Evolutionary conservation across 1,140 invertebrate genomes (phyloP), one percentile per base, ranked within the genome.

Genomic region (Atta colombica): DNA sequence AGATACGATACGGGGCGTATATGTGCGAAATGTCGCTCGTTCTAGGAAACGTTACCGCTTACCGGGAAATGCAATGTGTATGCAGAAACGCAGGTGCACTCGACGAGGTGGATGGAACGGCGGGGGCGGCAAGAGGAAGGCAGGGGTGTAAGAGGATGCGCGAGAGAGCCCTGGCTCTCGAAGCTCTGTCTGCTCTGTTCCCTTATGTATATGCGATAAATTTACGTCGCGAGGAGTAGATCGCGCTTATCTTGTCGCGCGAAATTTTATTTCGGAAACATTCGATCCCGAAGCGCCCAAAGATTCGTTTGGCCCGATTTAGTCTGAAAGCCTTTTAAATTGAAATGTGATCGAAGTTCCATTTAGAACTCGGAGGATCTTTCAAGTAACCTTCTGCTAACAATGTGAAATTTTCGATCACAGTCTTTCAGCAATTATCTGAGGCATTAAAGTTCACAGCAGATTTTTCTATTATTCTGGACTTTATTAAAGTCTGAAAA

Each of bases 31-130:
- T 66, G 45, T 84, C 61, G 72, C 60, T 31, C 85, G 80, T 87
- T 74, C 65, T 75, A 10, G 21, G 66, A 69, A 45, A 90, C 85
- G 75, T 91, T 86, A 88, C 87, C 89, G 75, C 90, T 90, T 91
- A 91, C 81, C 86, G 12, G 85, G 85, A 85, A 74, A 84, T 85
- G 87, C 87, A 77, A 8, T 49, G 55, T 86, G 74, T 74, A 71
- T 81, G 72, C 65, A 82, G 72, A 90, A 74, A 87, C 88, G 88
- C 89, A 90, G 88, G 89, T 90, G 88, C 85, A 80, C 61, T 18
- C 39, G 77, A 35, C 51, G 25, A 72, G 51, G 49, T 28, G 71
- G 21, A 18, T 14, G 39, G 58, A 1, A 3, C 49, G 18, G n/a
- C 0, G 28, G 39, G 25, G 65, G 35, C n/a, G 21, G 55, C 12